Conservation (phyloP, 2,113 vertebrate species). For the Narcine bancroftii region DNA sequence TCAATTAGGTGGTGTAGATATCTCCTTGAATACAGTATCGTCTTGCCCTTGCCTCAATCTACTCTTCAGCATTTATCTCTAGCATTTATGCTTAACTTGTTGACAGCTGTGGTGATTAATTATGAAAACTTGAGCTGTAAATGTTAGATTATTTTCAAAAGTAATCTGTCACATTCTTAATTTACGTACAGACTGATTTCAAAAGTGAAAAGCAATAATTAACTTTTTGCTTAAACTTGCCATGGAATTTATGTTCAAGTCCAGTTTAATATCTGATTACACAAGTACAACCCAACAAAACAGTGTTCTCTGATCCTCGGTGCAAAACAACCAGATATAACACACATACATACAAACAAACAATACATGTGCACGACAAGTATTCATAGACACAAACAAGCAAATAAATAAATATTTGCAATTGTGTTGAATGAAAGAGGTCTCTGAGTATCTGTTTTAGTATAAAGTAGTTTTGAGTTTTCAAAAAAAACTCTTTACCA, state of each 20-base stretch:
- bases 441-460: background rate
- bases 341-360: too few species aligned
- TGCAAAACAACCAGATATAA: too few species aligned
- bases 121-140: background rate
- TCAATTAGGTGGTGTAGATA: background rate
- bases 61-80: background rate
- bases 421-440: background rate
- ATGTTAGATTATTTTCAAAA: background rate
- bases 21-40: background rate
- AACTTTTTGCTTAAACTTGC: background rate
- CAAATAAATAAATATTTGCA: too few species aligned
- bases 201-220: background rate
- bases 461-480: background rate
- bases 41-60: background rate
- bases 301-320: too few species aligned
- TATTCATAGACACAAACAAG: too few species aligned
- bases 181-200: background rate
- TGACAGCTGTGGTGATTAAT: background rate
- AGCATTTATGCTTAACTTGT: background rate
- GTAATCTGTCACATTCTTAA: background rate
- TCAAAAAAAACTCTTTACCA: slow-evolving; percentile 6
- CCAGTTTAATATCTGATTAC: too few species aligned
- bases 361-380: too few species aligned
- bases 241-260: background rate
- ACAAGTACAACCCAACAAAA: too few species aligned